Evolutionary conservation across 2,113 vertebrate genomes (phyloP), one percentile per base, ranked within the genome.

Genomic region (Grallaria varia): DNA sequence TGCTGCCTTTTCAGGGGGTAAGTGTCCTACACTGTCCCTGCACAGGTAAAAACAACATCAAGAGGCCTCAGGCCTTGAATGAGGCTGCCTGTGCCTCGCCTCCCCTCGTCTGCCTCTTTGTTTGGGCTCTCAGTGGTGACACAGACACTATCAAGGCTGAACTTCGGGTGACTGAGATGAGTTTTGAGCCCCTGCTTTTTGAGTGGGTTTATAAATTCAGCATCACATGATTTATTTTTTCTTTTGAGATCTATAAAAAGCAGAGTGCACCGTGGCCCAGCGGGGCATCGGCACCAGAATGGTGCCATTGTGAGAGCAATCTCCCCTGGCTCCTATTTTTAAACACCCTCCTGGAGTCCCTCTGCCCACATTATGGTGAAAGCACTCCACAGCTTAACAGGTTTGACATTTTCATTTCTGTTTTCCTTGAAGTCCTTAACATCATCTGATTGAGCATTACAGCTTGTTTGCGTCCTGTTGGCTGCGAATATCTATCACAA

Each of bases 311-410:
- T 59, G 74, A 95, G 91, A 95, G 91, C 84, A 87, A 93, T 93
- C 93, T 96, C 93, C 84, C 92, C 93, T 85, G 63, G 84, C 81
- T 96, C 92, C 95, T 96, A 82, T 95, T 96, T 96, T 95, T 95
- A 95, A 89, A 69, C 91, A 53, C 3, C 78, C 89, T 95, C 96
- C 94, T 5, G 87, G 91, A 89, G 90, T 90, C 94, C 87, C 84
- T 90, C 95, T 89, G 95, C 95, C 96, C 93, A 87, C 82, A 22
- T 37, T 71, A 90, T 87, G 86, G 78, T 84, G 89, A 95, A 82
- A 93, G 71, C 92, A 79, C 96, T 95, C 89, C 81, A 92, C 60
- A 82, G 84, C 86, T 82, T 81, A 95, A 74, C 90, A 87, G 95
- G 67, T 85, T 89, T 95, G 95, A 95, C 96, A 87, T 95, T 92